Evolutionary conservation across 2,797 vertebrate species (phyloP).

Genomic region (Clarias fuscus): DNA sequence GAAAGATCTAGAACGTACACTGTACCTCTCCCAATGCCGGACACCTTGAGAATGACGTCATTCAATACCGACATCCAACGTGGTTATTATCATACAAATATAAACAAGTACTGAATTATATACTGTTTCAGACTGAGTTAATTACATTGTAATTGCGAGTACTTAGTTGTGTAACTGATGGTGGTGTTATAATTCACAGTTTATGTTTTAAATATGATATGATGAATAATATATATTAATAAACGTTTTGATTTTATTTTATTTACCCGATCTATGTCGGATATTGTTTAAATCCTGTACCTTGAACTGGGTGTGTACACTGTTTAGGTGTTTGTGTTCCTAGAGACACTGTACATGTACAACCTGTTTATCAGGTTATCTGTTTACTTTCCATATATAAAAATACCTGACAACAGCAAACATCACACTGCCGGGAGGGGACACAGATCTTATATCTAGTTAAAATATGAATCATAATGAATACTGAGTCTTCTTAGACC

Average conservation of each 20-base stretch:
- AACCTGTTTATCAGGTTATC: too few species aligned
- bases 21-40: conserved; percentile 48
- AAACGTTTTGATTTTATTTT: background rate
- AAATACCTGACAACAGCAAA: conserved; percentile 2
- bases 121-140: background rate
- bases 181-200: background rate
- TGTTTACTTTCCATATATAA: too few species aligned
- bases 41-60: conserved; percentile 37
- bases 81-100: conserved; percentile 55
- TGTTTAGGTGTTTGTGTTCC: too few species aligned
- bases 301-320: too few species aligned
- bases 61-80: too few species aligned
- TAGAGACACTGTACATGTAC: too few species aligned
- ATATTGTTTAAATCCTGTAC: background rate
- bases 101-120: too few species aligned
- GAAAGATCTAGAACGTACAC: conserved; percentile 63
- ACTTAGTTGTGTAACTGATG: background rate
- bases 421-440: background rate
- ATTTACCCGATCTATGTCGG: conserved; percentile 50
- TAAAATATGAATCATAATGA: background rate
- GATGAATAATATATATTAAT: background rate
- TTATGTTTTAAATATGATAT: background rate
- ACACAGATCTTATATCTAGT: background rate
- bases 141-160: background rate
- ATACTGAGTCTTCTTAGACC: background rate